A percentile compares a stretch with the other conserved stretches of the same genome.
These are phyloP conservation scores for Borostomias antarcticus DNA, from an alignment of 2,797 vertebrate genomes.

Conservation along the genomic window DNA sequence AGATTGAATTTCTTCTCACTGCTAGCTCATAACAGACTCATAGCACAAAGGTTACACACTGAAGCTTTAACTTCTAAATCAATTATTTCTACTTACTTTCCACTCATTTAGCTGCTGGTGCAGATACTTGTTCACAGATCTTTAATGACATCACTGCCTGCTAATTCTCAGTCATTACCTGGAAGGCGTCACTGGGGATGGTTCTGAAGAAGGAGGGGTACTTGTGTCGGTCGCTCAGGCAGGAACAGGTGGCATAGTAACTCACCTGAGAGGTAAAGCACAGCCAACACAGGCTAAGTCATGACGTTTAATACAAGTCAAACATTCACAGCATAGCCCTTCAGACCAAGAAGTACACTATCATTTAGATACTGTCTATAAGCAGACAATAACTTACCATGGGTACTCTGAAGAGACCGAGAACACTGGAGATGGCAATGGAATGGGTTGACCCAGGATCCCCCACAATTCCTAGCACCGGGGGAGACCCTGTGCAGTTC, in stretches of 20 bases:
- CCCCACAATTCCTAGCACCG: constrained; percentile 55
- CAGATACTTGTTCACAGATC: too few relatives aligned
- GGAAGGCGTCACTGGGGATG: constrained; percentile 76
- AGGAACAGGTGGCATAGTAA: constrained; percentile 67
- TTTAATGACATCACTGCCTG: not conserved
- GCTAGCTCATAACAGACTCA: too few relatives aligned
- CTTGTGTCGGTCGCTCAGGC: constrained; percentile 49
- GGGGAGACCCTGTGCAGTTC: constrained; percentile 41
- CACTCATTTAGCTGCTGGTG: too few relatives aligned
- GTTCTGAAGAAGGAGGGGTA: constrained; percentile 63
- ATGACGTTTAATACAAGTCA: not conserved
- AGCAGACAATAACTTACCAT: constrained; percentile 40
- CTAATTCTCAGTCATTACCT: constrained; percentile 53
- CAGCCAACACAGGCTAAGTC: too few relatives aligned
- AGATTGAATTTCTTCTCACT: too few relatives aligned
- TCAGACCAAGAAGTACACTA: not conserved
- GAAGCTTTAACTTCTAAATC: too few relatives aligned
- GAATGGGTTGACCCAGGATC: constrained; percentile 57
- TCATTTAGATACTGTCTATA: not conserved
- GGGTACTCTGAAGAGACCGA: constrained; percentile 55
- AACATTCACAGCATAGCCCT: not conserved
- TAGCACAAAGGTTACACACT: too few relatives aligned
- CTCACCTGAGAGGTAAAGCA: too few relatives aligned
- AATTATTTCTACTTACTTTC: too few relatives aligned
- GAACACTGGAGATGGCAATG: constrained; percentile 57